Percentiles rank a stretch among this genome's conserved stretches.
Evolutionary conservation across 2,113 vertebrate species (phyloP).

Genomic region (Synodontis membranacea): DNA sequence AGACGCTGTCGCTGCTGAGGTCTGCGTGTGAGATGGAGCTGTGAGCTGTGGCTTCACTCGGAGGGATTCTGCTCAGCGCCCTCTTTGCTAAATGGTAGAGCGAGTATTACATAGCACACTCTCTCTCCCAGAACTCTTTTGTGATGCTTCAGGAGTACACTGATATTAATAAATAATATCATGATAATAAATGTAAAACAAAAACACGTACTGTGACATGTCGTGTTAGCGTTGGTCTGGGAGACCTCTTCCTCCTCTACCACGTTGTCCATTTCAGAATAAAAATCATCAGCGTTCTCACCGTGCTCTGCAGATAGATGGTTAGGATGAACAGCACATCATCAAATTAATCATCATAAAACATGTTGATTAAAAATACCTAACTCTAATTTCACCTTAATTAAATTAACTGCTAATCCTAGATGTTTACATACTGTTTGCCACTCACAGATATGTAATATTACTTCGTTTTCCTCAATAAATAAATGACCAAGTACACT

Average conservation of each 20-base stretch:
- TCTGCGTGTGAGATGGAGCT: slow-evolving; percentile 53
- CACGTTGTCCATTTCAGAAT: slow-evolving; percentile 22
- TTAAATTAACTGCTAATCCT: too few relatives aligned
- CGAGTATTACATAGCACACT: background rate
- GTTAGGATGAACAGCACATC: background rate
- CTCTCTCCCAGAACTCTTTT: background rate
- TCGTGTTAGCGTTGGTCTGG: slow-evolving; percentile 15
- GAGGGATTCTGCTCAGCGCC: slow-evolving; percentile 2
- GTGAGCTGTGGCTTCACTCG: slow-evolving; percentile 50
- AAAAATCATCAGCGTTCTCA: slow-evolving; percentile 45
- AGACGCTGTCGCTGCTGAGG: slow-evolving; percentile 55
- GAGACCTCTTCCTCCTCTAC: slow-evolving; percentile 7
- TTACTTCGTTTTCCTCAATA: too few relatives aligned
- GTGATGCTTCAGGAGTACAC: background rate
- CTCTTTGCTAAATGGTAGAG: background rate
- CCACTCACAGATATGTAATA: too few relatives aligned
- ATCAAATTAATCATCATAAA: too few relatives aligned
- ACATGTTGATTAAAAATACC: too few relatives aligned
- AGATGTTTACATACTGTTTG: too few relatives aligned
- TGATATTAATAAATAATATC: background rate
- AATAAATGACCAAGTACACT: too few relatives aligned
- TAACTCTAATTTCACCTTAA: too few relatives aligned
- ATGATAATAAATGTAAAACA: background rate
- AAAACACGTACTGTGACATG: slow-evolving; percentile 49
- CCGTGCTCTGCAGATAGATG: slow-evolving; percentile 52